These are phyloP conservation scores for Subacronicta megacephala DNA, from an alignment of 2,888 invertebrate genomes.

Conservation along the genomic window DNA sequence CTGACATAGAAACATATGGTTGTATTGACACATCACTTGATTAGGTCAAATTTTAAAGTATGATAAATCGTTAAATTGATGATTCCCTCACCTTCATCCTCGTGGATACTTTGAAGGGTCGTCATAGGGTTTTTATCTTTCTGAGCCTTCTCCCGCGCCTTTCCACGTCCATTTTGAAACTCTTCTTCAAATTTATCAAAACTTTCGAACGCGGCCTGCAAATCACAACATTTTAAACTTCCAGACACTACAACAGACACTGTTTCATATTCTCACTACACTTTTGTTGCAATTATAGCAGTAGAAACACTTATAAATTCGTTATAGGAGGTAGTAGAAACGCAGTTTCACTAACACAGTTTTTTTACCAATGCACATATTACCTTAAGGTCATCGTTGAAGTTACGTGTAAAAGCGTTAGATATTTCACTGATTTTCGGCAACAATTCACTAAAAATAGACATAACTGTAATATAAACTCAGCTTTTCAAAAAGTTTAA, in stretches of 20 bases:
- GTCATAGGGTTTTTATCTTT: conserved; percentile 73
- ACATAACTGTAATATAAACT: conserved; percentile 77
- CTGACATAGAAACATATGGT: not conserved
- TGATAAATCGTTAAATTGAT: not conserved
- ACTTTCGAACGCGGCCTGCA: conserved; percentile 72
- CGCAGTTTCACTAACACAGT: conserved; percentile 28
- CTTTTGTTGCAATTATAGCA: conserved; percentile 3
- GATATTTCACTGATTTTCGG: conserved; percentile 78
- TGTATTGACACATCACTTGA: not conserved
- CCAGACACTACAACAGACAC: conserved; percentile 24
- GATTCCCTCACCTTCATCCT: conserved; percentile 76
- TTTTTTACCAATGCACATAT: conserved; percentile 34
- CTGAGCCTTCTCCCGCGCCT: conserved; percentile 68
- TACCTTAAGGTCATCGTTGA: conserved; percentile 81
- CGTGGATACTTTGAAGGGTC: conserved; percentile 80
- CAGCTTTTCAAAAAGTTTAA: conserved; percentile 70
- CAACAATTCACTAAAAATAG: conserved; percentile 81
- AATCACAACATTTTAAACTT: conserved; percentile 58
- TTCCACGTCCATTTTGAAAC: conserved; percentile 67
- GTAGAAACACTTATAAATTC: conserved; percentile 26
- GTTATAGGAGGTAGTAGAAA: conserved; percentile 18
- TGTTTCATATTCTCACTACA: conserved; percentile 6
- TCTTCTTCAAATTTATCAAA: conserved; percentile 80
- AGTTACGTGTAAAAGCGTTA: conserved; percentile 65
- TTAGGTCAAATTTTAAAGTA: not conserved